These are phyloP conservation scores for Gymnodraco acuticeps DNA, from an alignment of 2,797 vertebrate species.

Conservation along the genomic window DNA sequence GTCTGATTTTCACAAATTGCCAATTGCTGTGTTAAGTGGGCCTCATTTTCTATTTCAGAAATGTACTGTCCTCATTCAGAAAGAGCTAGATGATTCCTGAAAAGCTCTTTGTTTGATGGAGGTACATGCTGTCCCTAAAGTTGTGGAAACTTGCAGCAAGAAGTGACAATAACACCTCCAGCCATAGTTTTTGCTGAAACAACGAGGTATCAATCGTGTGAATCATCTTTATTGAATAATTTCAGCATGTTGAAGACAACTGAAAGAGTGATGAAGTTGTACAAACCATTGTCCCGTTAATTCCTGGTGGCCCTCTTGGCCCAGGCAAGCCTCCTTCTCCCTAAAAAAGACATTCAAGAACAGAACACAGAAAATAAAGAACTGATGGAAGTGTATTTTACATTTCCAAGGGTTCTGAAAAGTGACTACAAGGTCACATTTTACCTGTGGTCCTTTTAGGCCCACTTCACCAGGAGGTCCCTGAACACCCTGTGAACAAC, in stretches of 20 bases:
- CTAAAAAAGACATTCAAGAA: constrained; percentile 59
- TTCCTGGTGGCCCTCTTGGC: constrained; percentile 75
- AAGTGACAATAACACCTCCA: not conserved
- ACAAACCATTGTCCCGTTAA: constrained; percentile 73
- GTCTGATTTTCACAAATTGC: not conserved
- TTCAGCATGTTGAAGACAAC: not conserved
- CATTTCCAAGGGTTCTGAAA: not conserved
- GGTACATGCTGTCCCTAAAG: no score
- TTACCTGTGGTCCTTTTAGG: constrained; percentile 76
- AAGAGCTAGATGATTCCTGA: no score
- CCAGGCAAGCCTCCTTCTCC: constrained; percentile 78
- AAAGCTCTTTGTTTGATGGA: no score
- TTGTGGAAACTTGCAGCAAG: no score
- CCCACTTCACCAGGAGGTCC: constrained; percentile 79
- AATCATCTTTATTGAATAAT: not conserved
- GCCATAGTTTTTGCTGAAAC: constrained; percentile 1
- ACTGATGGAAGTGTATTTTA: not conserved
- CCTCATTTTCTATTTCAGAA: not conserved
- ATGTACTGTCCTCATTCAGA: no score
- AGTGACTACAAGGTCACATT: not conserved
- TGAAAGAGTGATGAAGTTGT: not conserved
- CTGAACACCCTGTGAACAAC: constrained; percentile 72
- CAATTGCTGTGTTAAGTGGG: not conserved
- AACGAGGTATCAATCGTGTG: not conserved
- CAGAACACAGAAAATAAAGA: constrained; percentile 10